Percentiles rank a stretch among this genome's conserved stretches.
Conservation (phyloP, 2,888 invertebrate species). For the Trichogramma dendrolimi region DNA sequence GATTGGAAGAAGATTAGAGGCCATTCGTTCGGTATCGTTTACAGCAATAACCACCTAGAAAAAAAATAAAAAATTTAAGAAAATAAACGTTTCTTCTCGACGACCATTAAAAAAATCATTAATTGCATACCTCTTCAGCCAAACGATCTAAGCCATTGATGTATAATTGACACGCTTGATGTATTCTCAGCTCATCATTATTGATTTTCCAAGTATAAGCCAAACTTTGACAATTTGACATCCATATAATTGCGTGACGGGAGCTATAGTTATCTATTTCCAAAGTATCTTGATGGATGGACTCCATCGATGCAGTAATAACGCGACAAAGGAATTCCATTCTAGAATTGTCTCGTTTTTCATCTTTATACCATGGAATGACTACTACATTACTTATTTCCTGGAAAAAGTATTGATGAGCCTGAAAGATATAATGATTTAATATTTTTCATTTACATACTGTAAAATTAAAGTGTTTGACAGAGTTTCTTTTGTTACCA, state of each 20-base stretch:
- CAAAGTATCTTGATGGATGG: constrained; percentile 61
- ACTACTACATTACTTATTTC: constrained; percentile 43
- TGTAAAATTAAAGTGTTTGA: constrained; percentile 1
- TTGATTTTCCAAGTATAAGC: constrained; percentile 76
- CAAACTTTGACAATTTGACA: constrained; percentile 66
- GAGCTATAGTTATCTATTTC: constrained; percentile 55
- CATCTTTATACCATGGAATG: constrained; percentile 55
- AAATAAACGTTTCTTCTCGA: neutral
- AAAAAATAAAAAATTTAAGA: constrained; percentile 43
- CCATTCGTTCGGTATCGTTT: constrained; percentile 65
- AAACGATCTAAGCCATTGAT: constrained; percentile 58
- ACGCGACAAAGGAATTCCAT: constrained; percentile 71
- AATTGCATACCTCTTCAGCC: constrained; percentile 59
- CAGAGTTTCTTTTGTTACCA: constrained; percentile 47
- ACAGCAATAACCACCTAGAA: constrained; percentile 63
- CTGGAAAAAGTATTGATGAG: constrained; percentile 48
- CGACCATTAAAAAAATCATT: constrained; percentile 8
- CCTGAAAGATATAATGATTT: constrained; percentile 31
- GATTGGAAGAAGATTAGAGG: constrained; percentile 70
- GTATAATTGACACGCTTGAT: constrained; percentile 69
- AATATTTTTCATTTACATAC: neutral
- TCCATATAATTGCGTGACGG: constrained; percentile 61
- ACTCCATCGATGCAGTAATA: constrained; percentile 70
- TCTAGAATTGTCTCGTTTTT: constrained; percentile 64
- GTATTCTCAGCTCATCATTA: constrained; percentile 67